phyloP scores from a whole-genome alignment of 2,797 vertebrate genomes.

The Crocidura indochinensis region DNA sequence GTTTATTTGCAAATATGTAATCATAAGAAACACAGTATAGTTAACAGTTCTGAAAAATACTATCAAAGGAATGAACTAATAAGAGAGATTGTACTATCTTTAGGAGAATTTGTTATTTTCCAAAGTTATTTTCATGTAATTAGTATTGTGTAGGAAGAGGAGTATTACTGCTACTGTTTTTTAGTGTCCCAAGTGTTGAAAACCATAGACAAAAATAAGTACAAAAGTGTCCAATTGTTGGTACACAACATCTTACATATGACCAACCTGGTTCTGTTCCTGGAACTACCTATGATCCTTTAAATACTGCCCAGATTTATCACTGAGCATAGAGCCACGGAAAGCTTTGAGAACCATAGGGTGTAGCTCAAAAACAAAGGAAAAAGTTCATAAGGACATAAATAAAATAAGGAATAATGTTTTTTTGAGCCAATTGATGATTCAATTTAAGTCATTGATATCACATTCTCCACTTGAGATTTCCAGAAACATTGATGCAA shows the following conservation, averaged over 20 bases:
- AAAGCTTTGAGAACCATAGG: too few species aligned
- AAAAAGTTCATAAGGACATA: background rate
- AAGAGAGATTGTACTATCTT: constrained; percentile 40
- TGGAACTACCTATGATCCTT: too few species aligned
- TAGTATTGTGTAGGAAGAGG: background rate
- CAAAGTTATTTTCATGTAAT: constrained; percentile 18
- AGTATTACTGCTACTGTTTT: constrained; percentile 15
- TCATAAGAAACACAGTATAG: constrained; percentile 63
- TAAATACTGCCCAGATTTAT: too few species aligned
- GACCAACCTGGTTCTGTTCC: too few species aligned
- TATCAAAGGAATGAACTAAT: constrained; percentile 43
- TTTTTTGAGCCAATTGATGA: background rate
- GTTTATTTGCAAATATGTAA: constrained; percentile 62
- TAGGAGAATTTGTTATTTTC: background rate
- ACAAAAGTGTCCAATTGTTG: too few species aligned
- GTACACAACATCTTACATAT: too few species aligned
- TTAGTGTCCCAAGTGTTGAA: background rate
- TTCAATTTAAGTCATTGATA: too few species aligned
- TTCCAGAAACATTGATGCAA: too few species aligned
- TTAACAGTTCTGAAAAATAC: constrained; percentile 59
- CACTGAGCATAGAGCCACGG: too few species aligned
- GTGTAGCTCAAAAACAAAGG: background rate
- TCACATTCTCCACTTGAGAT: too few species aligned
- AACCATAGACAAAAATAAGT: background rate
- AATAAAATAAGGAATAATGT: background rate